Conservation (phyloP, 1,140 invertebrate genomes). For the Zaprionus africanus region DNA sequence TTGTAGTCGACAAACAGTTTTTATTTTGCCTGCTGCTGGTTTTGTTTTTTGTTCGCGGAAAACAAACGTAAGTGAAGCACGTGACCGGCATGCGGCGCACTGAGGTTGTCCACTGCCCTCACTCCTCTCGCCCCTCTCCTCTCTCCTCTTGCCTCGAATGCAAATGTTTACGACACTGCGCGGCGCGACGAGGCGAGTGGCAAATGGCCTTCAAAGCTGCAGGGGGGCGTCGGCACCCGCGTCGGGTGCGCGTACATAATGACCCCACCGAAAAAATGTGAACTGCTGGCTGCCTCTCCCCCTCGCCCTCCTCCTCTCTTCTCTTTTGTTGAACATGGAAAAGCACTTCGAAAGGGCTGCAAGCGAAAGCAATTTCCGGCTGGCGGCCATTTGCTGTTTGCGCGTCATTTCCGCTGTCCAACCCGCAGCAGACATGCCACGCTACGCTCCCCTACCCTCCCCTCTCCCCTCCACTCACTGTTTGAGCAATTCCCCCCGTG, state of each 20-base stretch:
- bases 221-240: conserved; percentile 7
- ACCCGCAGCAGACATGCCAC: background rate
- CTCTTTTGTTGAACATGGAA: conserved; percentile 43
- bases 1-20: conserved; percentile 38
- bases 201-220: conserved; percentile 48
- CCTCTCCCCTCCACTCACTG: background rate
- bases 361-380: conserved; percentile 66
- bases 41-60: conserved; percentile 11
- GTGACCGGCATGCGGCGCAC: conserved; percentile 36
- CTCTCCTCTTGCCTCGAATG: conserved; percentile 40
- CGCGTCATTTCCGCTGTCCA: conserved; percentile 63
- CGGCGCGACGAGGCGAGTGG: conserved; percentile 31
- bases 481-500: background rate
- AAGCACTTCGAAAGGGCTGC: conserved; percentile 57
- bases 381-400: conserved; percentile 58
- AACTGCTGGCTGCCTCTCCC: conserved; percentile 11
- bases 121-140: background rate
- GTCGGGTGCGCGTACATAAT: conserved; percentile 30
- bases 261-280: conserved; percentile 19
- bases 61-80: conserved; percentile 45
- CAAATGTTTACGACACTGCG: conserved; percentile 69
- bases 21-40: background rate
- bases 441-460: background rate
- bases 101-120: background rate
- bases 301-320: background rate